Conservation (phyloP, 2,797 vertebrate genomes). For the Alectoris magna region DNA sequence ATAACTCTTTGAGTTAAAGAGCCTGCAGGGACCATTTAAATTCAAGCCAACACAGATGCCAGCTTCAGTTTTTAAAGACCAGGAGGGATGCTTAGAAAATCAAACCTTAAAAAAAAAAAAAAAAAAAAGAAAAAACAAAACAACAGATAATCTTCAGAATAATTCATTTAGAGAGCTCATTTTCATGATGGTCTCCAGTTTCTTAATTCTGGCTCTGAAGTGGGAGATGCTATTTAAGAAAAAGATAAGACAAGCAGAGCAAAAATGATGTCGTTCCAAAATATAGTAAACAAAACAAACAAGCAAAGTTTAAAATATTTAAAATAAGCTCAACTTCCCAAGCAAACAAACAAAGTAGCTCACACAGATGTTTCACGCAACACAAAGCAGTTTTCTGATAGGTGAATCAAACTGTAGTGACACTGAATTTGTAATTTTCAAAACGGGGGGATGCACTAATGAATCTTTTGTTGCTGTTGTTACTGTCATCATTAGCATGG, state of each 20-base stretch:
- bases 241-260: not conserved
- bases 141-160: conserved; percentile 16
- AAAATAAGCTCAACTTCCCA: not conserved
- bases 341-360: not conserved
- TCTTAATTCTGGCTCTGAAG: not conserved
- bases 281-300: not conserved
- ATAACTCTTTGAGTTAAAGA: conserved; percentile 57
- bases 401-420: not conserved
- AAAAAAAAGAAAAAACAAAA: not conserved
- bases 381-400: not conserved
- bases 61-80: conserved; percentile 53
- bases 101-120: not conserved
- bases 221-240: not conserved
- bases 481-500: not conserved
- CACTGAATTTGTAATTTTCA: not conserved
- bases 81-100: conserved; percentile 40
- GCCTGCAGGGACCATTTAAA: conserved; percentile 64
- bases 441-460: not conserved
- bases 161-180: not conserved
- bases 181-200: not conserved
- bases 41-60: conserved; percentile 66
- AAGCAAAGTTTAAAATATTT: not conserved
- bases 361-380: not conserved
- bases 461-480: not conserved
- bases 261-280: not conserved